These are phyloP conservation scores for Drosophila equinoxialis DNA, from an alignment of 1,140 invertebrate genomes.

Conservation along the genomic window DNA sequence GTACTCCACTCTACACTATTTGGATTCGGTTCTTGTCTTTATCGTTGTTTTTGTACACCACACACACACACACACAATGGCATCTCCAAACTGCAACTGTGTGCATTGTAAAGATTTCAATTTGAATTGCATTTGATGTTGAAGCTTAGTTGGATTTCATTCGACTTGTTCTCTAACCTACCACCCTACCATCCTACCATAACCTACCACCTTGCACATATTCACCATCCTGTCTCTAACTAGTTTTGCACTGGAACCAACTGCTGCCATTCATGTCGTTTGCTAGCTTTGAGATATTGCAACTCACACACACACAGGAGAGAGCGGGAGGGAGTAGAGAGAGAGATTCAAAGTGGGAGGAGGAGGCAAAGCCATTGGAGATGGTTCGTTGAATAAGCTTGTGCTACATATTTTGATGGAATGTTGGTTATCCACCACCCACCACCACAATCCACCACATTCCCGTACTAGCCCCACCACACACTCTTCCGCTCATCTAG, in stretches of 20 bases:
- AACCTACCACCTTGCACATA: neutral
- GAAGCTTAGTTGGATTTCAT: conserved; percentile 61
- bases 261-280: conserved; percentile 57
- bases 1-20: neutral
- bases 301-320: conserved; percentile 14
- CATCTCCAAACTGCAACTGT: conserved; percentile 51
- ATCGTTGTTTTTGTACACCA: conserved; percentile 15
- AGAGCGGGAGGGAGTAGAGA: neutral
- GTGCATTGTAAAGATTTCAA: conserved; percentile 65
- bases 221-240: conserved; percentile 16
- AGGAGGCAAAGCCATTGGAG: conserved; percentile 13
- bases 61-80: conserved; percentile 10
- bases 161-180: conserved; percentile 20
- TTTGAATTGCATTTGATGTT: conserved; percentile 68
- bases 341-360: neutral
- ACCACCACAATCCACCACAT: neutral
- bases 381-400: conserved; percentile 54
- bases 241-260: conserved; percentile 47
- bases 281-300: conserved; percentile 54
- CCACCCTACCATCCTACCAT: neutral
- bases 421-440: conserved; percentile 40
- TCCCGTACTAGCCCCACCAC: neutral
- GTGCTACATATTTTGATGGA: conserved; percentile 65
- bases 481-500: neutral
- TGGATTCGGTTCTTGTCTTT: conserved; percentile 20